Evolutionary conservation across 2,888 invertebrate species (phyloP), one percentile per base, ranked within the genome.

Genomic region (Ochlodes sylvanus): DNA sequence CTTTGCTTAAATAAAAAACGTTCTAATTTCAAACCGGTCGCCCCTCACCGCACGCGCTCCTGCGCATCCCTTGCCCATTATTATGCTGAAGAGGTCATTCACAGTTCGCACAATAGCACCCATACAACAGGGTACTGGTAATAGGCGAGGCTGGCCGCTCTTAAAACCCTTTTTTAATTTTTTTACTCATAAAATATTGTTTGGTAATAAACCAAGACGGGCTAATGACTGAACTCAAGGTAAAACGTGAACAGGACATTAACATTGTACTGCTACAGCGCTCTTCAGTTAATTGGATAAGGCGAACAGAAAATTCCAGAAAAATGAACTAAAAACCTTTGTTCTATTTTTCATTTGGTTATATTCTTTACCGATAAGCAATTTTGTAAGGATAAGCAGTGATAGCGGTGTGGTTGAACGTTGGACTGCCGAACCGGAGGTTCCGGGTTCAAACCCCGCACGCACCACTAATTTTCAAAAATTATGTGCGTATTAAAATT

Each of bases 21-120:
- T 91, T 92, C 92, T 93, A 93, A 93, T 92, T 93, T 90, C 85
- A 92, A 93, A 93, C 92, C 91, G 91, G 92, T 92, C 88, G 75
- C 79, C 86, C 91, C 88, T 87, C 82, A 80, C 82, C 80, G 84
- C 86, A 90, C 90, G 91, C 90, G 90, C 90, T 87, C 89, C 88
- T 90, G 92, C 92, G 92, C 92, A 92, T 92, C 67, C 92, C 92
- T 83, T 82, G 76, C 77, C 88, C 89, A 90, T 89, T 90, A 90
- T 91, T 90, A 90, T 92, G 88, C 89, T 88, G 88, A 91, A 92
- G 92, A 92, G 92, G 92, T 92, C 92, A 90, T 92, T 92, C 92
- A 92, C 92, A 91, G 92, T 88, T 90, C 87, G 90, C 90, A 92
- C 88, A 92, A 92, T 89, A 84, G 87, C 83, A 72, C 84, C 82